Evolutionary conservation across 2,888 invertebrate species (phyloP), one percentile per base, ranked within the genome.

Genomic region (Eulithis testata): DNA sequence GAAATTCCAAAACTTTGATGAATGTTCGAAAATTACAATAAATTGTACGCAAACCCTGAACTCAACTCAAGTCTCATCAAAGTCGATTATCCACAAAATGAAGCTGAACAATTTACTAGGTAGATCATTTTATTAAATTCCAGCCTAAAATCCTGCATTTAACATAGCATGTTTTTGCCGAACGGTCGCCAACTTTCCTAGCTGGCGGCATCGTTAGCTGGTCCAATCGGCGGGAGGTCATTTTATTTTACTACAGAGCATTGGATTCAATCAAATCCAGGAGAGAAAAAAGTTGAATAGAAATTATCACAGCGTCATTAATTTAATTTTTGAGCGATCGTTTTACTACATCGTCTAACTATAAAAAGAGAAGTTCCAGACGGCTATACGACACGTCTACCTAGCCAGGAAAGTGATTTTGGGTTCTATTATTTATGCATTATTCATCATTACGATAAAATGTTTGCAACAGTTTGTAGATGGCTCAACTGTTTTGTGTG

Each of bases 291-390:
- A 85, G 73, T 76, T 69, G 73, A 74, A 81, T 79, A 72, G 77
- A 79, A 75, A 73, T 79, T 74, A 75, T 71, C 76, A 77, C 76
- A 79, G 21, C 2, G 2, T 21, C 79, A 78, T 82, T 82, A 82
- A 83, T 85, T 21, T 86, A 84, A 86, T 87, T 86, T 82, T 72
- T 72, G 71, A 73, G 73, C 78, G 74, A 76, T 74, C 77, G 77
- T 77, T 79, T 80, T 84, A 83, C 86, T 84, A 85, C 8, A 83
- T 84, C 81, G 77, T 75, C 60, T 49, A n/a, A 11, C 63, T 56
- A 50, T 44, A 44, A 44, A 44, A n/a, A 4, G 4, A n/a, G 3
- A n/a, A n/a, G n/a, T 40, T 40, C 37, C 5, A 40, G 37, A 40
- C 37, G 8, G 37, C 7, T 40, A 6, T 40, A 40, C 37, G n/a